These are phyloP conservation scores for Baccha elongata DNA, from an alignment of 2,888 invertebrate species.

Conservation along the genomic window DNA sequence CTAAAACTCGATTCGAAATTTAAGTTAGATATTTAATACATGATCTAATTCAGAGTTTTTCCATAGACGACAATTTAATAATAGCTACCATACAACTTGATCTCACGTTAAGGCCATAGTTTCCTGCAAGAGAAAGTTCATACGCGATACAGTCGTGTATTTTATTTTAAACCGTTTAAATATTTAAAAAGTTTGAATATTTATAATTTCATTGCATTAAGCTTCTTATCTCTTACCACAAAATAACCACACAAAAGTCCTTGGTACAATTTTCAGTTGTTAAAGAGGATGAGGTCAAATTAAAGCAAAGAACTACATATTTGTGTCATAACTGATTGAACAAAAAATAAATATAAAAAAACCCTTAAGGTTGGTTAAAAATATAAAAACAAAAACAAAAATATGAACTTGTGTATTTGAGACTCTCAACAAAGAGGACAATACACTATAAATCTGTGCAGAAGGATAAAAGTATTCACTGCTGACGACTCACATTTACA, in stretches of 20 bases:
- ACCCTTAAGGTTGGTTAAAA: neutral
- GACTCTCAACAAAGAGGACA: constrained; percentile 20
- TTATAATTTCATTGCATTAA: too few relatives aligned
- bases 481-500: constrained; percentile 51
- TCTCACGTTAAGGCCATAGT: too few relatives aligned
- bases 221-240: constrained; percentile 5
- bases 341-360: neutral
- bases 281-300: neutral
- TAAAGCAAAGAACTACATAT: constrained; percentile 6
- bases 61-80: too few relatives aligned
- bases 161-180: too few relatives aligned
- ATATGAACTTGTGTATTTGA: neutral
- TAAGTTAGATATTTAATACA: too few relatives aligned
- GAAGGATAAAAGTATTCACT: constrained; percentile 58
- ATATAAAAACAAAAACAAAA: neutral
- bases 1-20: too few relatives aligned
- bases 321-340: neutral
- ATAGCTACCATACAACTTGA: too few relatives aligned
- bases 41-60: too few relatives aligned
- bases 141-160: too few relatives aligned
- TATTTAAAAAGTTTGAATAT: too few relatives aligned
- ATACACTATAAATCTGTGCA: constrained; percentile 66
- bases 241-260: neutral
- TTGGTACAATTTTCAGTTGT: neutral
- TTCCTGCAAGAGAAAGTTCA: too few relatives aligned